Conservation (phyloP, 2,888 invertebrate genomes). For the Deroplatys truncata region DNA sequence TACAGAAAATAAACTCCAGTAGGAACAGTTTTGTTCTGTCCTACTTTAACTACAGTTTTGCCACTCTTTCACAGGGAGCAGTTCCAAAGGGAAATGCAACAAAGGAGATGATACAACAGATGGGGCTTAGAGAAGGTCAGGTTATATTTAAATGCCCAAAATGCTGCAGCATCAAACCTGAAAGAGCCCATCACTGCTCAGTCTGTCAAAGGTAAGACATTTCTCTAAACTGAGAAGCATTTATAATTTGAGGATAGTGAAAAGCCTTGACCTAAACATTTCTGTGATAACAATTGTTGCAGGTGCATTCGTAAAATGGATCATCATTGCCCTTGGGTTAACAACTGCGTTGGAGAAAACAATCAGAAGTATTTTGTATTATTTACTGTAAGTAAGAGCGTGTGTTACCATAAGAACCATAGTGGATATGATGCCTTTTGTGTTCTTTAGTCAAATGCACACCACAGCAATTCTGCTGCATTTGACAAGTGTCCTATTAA, state of each 20-base stretch:
- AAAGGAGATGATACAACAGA: conserved; percentile 89
- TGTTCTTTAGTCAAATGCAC: no score
- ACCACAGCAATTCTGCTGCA: no score
- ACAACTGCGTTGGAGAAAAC: conserved; percentile 98
- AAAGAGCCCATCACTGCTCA: conserved; percentile 93
- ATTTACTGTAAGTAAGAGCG: conserved; percentile 74
- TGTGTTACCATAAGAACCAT: not conserved
- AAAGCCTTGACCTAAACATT: not conserved
- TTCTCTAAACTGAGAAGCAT: not conserved
- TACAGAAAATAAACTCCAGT: no score
- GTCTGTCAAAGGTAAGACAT: conserved; percentile 77
- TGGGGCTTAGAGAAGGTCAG: conserved; percentile 88
- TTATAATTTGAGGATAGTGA: not conserved
- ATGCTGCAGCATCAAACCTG: conserved; percentile 94
- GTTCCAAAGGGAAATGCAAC: conserved; percentile 94
- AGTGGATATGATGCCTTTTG: no score
- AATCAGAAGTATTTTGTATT: conserved; percentile 99
- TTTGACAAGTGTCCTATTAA: no score
- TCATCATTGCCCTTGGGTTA: conserved; percentile 94
- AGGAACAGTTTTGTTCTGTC: no score
- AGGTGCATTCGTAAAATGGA: conserved; percentile 81
- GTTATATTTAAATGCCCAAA: conserved; percentile 94
- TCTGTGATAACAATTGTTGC: conserved; percentile 37
- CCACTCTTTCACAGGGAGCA: conserved; percentile 63
- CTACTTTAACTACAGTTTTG: not conserved